phyloP scores from a whole-genome alignment of 23 tunicate genomes.

The Phallusia fumigata region DNA sequence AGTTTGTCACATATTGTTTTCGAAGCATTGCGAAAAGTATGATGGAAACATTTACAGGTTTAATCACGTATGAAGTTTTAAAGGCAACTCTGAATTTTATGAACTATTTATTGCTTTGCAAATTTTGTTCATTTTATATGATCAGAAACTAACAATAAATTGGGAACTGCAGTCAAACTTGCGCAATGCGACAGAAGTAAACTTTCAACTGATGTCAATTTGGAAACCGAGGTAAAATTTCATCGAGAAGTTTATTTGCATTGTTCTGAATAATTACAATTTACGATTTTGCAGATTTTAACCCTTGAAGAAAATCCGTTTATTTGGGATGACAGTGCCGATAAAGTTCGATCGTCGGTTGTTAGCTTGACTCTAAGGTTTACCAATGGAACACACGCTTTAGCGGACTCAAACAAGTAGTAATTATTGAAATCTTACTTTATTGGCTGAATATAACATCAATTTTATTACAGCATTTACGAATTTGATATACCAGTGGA shows the following conservation, averaged over 20 bases:
- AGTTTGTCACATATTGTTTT: too few relatives aligned
- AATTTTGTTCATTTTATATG: neutral
- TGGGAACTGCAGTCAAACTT: too few relatives aligned
- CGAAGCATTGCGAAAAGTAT: too few relatives aligned
- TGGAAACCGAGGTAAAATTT: neutral
- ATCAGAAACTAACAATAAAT: too few relatives aligned
- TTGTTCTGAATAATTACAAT: neutral
- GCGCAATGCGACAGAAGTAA: neutral
- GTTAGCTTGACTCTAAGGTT: slow-evolving; percentile 68
- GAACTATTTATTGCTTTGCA: too few relatives aligned
- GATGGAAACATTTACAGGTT: too few relatives aligned
- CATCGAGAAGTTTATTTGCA: neutral
- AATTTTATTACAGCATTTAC: slow-evolving; percentile 33
- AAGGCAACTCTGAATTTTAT: too few relatives aligned
- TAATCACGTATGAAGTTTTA: too few relatives aligned
- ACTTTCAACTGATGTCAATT: neutral
- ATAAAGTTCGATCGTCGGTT: slow-evolving; percentile 59
- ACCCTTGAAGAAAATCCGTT: slow-evolving; percentile 51
- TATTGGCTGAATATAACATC: neutral
- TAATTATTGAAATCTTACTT: neutral
- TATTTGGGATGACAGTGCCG: slow-evolving; percentile 85
- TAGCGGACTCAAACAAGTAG: slow-evolving; percentile 35
- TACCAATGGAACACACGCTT: slow-evolving; percentile 41
- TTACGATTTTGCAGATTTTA: neutral
- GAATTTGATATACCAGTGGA: slow-evolving; percentile 59